phyloP scores from a whole-genome alignment of 2,797 vertebrate species.

The Mormyrops attenuatus region DNA sequence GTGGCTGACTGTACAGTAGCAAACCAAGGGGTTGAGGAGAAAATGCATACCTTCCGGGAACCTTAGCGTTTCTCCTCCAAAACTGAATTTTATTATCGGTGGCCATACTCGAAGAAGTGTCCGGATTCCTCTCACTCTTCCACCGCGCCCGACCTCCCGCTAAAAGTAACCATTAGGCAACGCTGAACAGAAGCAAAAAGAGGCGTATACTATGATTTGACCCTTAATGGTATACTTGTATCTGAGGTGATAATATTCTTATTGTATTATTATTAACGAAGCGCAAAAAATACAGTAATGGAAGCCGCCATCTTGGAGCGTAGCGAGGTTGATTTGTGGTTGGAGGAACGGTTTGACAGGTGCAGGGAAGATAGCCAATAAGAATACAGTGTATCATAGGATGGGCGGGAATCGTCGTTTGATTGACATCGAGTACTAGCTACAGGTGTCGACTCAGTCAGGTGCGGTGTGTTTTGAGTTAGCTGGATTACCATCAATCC shows the following conservation, averaged over 20 bases:
- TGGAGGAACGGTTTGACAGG: constrained; percentile 51
- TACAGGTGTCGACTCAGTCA: constrained; percentile 22
- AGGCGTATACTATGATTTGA: constrained; percentile 9
- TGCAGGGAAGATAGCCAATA: constrained; percentile 52
- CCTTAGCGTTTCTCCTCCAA: constrained; percentile 84
- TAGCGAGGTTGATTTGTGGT: constrained; percentile 38
- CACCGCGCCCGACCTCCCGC: constrained; percentile 28
- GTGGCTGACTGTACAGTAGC: neutral
- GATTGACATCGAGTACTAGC: constrained; percentile 16
- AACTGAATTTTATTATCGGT: constrained; percentile 87
- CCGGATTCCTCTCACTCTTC: constrained; percentile 32
- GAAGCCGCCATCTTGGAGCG: constrained; percentile 63
- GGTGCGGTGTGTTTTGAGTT: neutral
- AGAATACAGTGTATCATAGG: neutral
- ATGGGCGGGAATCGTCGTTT: neutral
- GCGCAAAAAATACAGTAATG: constrained; percentile 32
- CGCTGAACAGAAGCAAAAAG: neutral
- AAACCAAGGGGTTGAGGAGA: neutral
- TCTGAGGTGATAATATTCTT: constrained; percentile 16
- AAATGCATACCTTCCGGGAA: constrained; percentile 82
- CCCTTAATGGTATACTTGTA: constrained; percentile 10
- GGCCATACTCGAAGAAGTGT: constrained; percentile 67
- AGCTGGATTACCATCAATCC: neutral
- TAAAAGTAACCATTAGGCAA: constrained; percentile 27
- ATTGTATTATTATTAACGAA: constrained; percentile 27